These are phyloP conservation scores for Siniperca chuatsi DNA, from an alignment of 2,113 vertebrate species.

Conservation along the genomic window DNA sequence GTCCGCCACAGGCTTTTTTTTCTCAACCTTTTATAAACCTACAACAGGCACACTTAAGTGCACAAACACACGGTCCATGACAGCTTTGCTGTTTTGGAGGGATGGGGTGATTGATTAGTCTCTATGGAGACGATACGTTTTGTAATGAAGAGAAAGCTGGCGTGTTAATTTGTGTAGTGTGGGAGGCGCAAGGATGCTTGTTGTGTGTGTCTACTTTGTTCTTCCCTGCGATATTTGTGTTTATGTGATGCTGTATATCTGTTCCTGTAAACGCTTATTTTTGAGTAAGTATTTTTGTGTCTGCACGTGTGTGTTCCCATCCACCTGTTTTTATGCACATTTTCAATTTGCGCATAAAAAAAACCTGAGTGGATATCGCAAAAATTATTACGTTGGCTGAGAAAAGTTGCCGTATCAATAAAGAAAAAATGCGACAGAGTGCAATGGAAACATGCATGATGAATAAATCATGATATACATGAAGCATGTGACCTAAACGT, in stretches of 20 bases:
- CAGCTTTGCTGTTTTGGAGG: conserved; percentile 55
- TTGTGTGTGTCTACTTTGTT: conserved; percentile 25
- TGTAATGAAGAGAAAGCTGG: conserved; percentile 72
- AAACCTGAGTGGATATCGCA: neutral
- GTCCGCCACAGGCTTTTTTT: conserved; percentile 50
- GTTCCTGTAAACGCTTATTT: conserved; percentile 1
- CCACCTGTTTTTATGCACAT: too few relatives aligned
- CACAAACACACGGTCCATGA: conserved; percentile 28
- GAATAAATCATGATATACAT: neutral
- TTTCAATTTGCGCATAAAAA: neutral
- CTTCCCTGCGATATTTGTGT: neutral
- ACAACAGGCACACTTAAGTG: neutral
- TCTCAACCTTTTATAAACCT: conserved; percentile 32
- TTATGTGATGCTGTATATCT: conserved; percentile 11
- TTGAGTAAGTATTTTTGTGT: neutral
- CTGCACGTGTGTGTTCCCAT: neutral
- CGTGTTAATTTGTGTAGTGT: conserved; percentile 71
- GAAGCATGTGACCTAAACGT: neutral
- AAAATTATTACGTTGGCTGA: too few relatives aligned
- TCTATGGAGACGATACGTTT: conserved; percentile 69
- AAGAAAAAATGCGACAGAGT: neutral
- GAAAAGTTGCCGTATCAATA: neutral
- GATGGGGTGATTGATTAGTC: conserved; percentile 74
- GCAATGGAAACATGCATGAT: neutral
- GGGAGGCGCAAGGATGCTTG: conserved; percentile 22